A percentile compares a stretch with the other conserved stretches of the same genome.
Conservation (phyloP, 1,140 invertebrate species). For the Leptonema lineaticorne region DNA sequence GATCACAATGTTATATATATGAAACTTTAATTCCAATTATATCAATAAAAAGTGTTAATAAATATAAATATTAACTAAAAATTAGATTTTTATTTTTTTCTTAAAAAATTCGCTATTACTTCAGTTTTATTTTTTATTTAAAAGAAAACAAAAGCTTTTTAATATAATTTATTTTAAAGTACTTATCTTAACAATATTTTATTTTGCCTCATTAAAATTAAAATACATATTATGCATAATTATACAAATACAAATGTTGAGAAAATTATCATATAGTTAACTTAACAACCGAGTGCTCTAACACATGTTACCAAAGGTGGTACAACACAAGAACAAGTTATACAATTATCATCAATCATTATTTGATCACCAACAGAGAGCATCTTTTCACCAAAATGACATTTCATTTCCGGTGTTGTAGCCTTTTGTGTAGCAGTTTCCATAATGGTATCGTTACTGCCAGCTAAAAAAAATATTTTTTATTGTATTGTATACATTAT, state of each 20-base stretch:
- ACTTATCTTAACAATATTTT: not conserved
- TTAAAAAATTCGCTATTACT: no score
- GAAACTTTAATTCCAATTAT: not conserved
- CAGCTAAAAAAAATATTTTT: conserved; percentile 22
- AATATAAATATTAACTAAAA: not conserved
- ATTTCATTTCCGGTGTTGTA: conserved; percentile 41
- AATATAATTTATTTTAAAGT: not conserved
- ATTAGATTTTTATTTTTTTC: no score
- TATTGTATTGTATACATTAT: not conserved
- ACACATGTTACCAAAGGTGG: conserved; percentile 52
- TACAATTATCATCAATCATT: conserved; percentile 47
- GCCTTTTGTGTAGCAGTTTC: conserved; percentile 9
- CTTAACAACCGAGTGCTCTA: conserved; percentile 26
- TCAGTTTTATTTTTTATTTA: not conserved
- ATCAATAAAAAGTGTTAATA: not conserved
- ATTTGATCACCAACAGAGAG: conserved; percentile 51
- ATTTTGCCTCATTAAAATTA: not conserved
- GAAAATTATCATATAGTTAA: not conserved
- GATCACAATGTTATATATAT: no score
- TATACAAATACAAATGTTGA: not conserved
- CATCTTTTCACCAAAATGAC: conserved; percentile 49
- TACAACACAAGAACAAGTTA: conserved; percentile 49
- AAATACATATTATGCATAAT: not conserved
- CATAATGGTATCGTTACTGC: conserved; percentile 22
- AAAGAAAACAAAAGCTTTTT: not conserved